Evolutionary conservation across 1,140 invertebrate species (phyloP).

Genomic region (Cephus cinctus): DNA sequence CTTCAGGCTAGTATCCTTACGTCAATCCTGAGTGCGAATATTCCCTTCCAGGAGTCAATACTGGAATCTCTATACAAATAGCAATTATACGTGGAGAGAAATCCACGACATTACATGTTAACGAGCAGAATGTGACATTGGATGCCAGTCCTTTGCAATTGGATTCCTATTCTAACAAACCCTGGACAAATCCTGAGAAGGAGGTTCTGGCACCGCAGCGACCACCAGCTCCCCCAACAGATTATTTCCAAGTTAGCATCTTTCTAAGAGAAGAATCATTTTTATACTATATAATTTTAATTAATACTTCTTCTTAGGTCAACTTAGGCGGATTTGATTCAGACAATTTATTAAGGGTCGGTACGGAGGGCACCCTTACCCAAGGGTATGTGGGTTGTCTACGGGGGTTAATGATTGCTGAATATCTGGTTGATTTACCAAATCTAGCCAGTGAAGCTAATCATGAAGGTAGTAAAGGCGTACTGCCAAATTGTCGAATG

Average conservation of each 20-base stretch:
- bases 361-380: conserved; percentile 57
- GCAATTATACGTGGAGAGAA: conserved; percentile 74
- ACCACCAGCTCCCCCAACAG: conserved; percentile 76
- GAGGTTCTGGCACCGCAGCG: conserved; percentile 83
- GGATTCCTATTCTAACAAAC: conserved; percentile 75
- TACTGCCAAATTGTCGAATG: conserved; percentile 81
- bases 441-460: conserved; percentile 69
- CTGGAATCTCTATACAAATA: conserved; percentile 80
- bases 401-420: conserved; percentile 83
- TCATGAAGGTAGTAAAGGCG: conserved; percentile 70
- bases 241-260: conserved; percentile 72
- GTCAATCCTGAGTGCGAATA: conserved; percentile 6
- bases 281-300: background rate
- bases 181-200: conserved; percentile 80
- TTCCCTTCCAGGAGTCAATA: conserved; percentile 63
- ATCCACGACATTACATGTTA: conserved; percentile 78
- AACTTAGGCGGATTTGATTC: conserved; percentile 85
- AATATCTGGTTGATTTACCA: conserved; percentile 74
- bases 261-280: background rate
- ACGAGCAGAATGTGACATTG: conserved; percentile 73
- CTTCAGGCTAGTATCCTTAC: conserved; percentile 15
- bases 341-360: conserved; percentile 67
- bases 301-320: conserved; percentile 51
- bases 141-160: conserved; percentile 69
- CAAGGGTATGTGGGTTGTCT: conserved; percentile 86